These are phyloP conservation scores for Napeogenes sylphis DNA, from an alignment of 2,888 invertebrate genomes.

Conservation along the genomic window DNA sequence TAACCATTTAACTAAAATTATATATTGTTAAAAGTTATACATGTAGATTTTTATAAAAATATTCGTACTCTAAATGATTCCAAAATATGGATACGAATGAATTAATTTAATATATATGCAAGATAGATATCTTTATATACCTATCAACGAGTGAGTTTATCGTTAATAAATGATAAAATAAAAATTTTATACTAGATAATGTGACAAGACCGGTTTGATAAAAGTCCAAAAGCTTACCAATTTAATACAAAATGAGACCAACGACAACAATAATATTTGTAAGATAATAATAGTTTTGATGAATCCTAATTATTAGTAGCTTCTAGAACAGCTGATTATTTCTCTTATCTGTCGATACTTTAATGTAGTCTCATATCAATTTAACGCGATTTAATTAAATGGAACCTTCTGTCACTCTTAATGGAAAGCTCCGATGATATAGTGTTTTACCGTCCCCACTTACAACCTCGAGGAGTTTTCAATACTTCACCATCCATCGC, in stretches of 20 bases:
- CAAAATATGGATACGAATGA: too few species aligned
- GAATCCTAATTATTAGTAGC: neutral
- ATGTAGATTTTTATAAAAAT: too few species aligned
- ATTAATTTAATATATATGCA: slow-evolving; percentile 10
- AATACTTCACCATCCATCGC: slow-evolving; percentile 31
- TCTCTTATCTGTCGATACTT: slow-evolving; percentile 9
- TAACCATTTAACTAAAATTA: too few species aligned
- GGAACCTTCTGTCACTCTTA: slow-evolving; percentile 35
- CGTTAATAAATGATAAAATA: slow-evolving; percentile 1
- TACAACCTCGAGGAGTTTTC: slow-evolving; percentile 9
- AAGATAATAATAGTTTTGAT: too few species aligned
- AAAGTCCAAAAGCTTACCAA: too few species aligned
- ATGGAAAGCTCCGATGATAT: slow-evolving; percentile 33
- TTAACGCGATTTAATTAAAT: slow-evolving; percentile 49
- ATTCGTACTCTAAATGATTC: too few species aligned
- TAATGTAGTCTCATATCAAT: slow-evolving; percentile 32
- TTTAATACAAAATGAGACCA: too few species aligned
- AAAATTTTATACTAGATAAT: too few species aligned
- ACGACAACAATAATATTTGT: too few species aligned
- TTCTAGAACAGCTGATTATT: neutral
- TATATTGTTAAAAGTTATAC: too few species aligned
- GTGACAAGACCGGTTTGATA: too few species aligned
- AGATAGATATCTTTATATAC: slow-evolving; percentile 22
- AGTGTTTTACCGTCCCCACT: slow-evolving; percentile 24
- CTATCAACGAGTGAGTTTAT: slow-evolving; percentile 23